Conservation (phyloP, 2,113 vertebrate genomes). For the Chlorodrepanis virens region DNA sequence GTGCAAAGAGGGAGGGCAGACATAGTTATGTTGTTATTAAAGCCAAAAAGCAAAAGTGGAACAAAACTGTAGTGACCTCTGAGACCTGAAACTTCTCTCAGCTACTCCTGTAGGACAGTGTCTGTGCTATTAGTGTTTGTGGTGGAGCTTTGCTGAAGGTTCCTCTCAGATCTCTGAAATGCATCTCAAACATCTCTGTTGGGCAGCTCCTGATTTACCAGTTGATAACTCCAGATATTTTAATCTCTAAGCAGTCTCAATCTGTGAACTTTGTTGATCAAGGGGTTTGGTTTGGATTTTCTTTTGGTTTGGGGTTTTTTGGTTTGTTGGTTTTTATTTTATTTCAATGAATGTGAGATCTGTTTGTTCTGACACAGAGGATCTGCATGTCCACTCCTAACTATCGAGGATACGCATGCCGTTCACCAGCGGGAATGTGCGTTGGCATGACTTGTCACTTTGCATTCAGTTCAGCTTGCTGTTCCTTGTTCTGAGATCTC, state of each 20-base stretch:
- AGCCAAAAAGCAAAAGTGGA: not conserved
- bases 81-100: not conserved
- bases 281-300: not conserved
- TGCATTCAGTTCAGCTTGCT: not conserved
- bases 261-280: not conserved
- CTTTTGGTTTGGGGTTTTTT: not conserved
- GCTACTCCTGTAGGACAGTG: accelerated
- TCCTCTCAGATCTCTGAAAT: not conserved
- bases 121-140: not conserved
- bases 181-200: not conserved
- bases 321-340: not conserved
- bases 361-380: not conserved
- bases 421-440: not conserved
- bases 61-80: not conserved
- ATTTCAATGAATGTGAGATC: not conserved
- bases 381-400: slow-evolving; percentile 34
- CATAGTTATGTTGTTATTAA: not conserved
- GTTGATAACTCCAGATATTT: not conserved
- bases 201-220: not conserved
- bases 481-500: slow-evolving; percentile 3
- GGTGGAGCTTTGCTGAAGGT: not conserved
- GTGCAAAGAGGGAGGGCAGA: not conserved
- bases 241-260: not conserved
- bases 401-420: not conserved
- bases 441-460: slow-evolving; percentile 13